Conservation (phyloP, 2,113 vertebrate species). For the Rhegmatorhina hoffmannsi region DNA sequence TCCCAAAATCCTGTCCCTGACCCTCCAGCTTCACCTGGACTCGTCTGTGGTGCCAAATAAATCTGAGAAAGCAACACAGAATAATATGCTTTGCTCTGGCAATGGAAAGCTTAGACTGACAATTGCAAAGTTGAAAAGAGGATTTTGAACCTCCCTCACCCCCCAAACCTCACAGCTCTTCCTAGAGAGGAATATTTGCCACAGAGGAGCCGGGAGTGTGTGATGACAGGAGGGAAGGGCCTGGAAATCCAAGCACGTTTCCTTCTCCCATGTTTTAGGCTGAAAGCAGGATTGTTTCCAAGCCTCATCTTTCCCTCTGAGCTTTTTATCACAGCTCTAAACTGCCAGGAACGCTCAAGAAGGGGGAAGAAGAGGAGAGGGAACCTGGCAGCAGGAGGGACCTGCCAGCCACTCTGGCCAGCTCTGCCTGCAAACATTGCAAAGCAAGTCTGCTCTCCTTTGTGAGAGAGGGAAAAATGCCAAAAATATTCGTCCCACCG, state of each 20-base stretch:
- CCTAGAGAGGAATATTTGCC: background rate
- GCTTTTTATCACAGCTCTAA: background rate
- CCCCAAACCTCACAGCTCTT: background rate
- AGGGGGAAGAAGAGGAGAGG: background rate
- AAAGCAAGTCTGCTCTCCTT: background rate
- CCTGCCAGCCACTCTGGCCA: background rate
- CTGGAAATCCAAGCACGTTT: background rate
- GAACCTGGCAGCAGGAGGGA: background rate
- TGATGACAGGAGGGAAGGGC: background rate
- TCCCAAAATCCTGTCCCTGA: background rate
- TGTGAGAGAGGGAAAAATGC: background rate
- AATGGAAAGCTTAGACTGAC: accelerated
- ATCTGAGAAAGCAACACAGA: background rate
- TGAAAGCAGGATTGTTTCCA: background rate
- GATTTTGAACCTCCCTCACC: background rate
- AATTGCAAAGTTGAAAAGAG: background rate
- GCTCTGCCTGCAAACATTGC: background rate
- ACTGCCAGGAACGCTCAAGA: background rate
- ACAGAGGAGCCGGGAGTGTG: background rate
- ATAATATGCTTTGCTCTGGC: background rate
- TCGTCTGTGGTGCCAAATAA: background rate
- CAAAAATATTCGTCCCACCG: background rate
- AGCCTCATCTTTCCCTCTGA: background rate
- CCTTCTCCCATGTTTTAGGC: background rate
- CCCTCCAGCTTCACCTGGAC: background rate